Evolutionary conservation across 1,140 invertebrate species (phyloP), one percentile per base, ranked within the genome.

Genomic region (Drosophila equinoxialis): DNA sequence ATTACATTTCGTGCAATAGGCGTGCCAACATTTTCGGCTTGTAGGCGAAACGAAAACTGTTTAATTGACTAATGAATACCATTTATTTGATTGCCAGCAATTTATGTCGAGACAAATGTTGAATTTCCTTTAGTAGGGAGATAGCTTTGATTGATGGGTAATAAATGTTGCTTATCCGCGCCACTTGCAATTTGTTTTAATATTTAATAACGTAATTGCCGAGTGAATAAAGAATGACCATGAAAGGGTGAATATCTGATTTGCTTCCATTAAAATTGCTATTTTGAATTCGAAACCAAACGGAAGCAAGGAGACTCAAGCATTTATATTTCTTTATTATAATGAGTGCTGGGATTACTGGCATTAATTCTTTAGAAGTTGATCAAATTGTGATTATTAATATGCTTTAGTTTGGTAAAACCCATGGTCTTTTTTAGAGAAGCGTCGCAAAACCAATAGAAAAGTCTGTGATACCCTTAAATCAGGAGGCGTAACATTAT

Each of bases 161-260:
- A 23, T 51, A 51, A 51, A 10, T 51, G 17, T 51, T 51, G 7
- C 8, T 51, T 51, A 23, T 23, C 17, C 17, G 14, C 7, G 11
- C 45, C 45, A 4, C 17, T 51, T 23, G 17, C 45, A 51, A 51
- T 51, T 23, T 51, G 45, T 51, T 51, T 51, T 5, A 51, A 51
- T 51, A 51, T 23, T 51, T 51, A 51, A 51, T 51, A 51, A 51
- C 7, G 20, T 51, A 51, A 51, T 51, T 51, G 45, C 8, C 45
- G 11, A 20, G 7, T 51, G 45, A 23, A 2, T 23, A 23, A 51
- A 51, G 45, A n/a, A n/a, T n/a, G n/a, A 5, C 17, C 17, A 11
- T 23, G 37, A 51, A 51, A 51, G 8, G 17, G n/a, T 23, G 7
- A 51, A 51, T 23, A 51, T 51, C 8, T 51, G 45, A 51, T 51